A percentile compares a stretch with the other conserved stretches of the same genome.
These are phyloP conservation scores for Corythaeola cristata DNA, from an alignment of 2,113 vertebrate genomes.

Conservation along the genomic window DNA sequence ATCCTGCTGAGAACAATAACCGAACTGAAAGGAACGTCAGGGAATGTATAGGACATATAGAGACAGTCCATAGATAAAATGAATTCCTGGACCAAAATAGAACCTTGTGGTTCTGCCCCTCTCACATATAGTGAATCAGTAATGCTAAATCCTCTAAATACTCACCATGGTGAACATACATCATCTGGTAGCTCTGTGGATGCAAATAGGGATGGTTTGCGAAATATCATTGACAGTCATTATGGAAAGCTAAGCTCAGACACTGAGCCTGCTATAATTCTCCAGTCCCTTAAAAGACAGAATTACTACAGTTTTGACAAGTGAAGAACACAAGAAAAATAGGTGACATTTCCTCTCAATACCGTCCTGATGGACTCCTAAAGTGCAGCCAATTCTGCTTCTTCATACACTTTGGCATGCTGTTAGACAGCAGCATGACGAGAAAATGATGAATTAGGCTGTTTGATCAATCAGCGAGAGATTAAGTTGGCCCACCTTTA, in stretches of 20 bases:
- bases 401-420: neutral
- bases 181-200: neutral
- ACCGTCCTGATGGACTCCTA: neutral
- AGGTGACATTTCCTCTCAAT: conserved; percentile 50
- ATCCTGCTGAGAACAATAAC: neutral
- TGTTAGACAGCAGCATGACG: neutral
- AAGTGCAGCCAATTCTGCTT: conserved; percentile 17
- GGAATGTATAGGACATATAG: neutral
- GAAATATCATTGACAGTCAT: neutral
- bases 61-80: neutral
- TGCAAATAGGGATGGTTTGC: neutral
- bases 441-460: conserved; percentile 38
- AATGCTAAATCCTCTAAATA: neutral
- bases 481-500: conserved; percentile 1
- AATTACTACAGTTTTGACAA: conserved; percentile 46
- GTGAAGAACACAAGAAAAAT: conserved; percentile 56
- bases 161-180: neutral
- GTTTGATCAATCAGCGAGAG: neutral
- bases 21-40: neutral
- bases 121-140: neutral
- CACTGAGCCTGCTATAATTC: conserved; percentile 12
- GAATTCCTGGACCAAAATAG: neutral
- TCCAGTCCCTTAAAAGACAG: neutral
- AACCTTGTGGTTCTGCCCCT: neutral
- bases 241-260: neutral